Evolutionary conservation across 2,888 invertebrate species (phyloP), one percentile per base, ranked within the genome.

Genomic region (Tyria jacobaeae): DNA sequence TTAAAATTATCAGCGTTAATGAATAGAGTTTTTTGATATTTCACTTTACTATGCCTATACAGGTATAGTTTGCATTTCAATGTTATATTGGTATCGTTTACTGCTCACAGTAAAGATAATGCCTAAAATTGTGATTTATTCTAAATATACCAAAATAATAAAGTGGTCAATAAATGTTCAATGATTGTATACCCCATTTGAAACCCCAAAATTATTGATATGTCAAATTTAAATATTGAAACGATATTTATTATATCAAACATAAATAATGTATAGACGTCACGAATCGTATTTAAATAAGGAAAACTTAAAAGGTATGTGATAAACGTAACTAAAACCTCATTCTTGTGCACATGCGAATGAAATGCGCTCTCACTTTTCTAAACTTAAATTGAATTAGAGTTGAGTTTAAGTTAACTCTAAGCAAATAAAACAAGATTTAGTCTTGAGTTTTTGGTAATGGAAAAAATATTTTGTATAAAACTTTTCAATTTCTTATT

Each of bases 241-340:
- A n/a, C n/a, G n/a, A 37, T 37, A 60, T 57, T 64, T 53, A 49
- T n/a, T n/a, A 37, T 49, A 37, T 48, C 25, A 62, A 62, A 60
- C 55, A 50, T 51, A 66, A 57, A 64, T 61, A 56, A 55, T 47
- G 50, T n/a, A 62, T 58, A 62, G 62, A 76, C 71, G 65, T 74
- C 71, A 68, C 21, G 25, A 49, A 57, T 44, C 41, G 60, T 53
- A 54, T 27, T 57, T 48, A 64, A 62, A 72, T 60, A 59, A 68
- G 76, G 68, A 76, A 66, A 70, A 73, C 39, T 48, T 10, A 55
- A 60, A 59, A 50, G 49, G 58, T n/a, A 25, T 27, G 24, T 15
- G 14, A 21, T 9, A 57, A 27, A 31, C n/a, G 25, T 39, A 61
- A 53, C 44, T 34, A 53, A 56, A 44, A 31, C 14, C 14, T 55